A percentile compares a stretch with the other conserved stretches of the same genome.
Evolutionary conservation across 2,797 vertebrate genomes (phyloP).

Genomic region (Kryptolebias ocellatus): DNA sequence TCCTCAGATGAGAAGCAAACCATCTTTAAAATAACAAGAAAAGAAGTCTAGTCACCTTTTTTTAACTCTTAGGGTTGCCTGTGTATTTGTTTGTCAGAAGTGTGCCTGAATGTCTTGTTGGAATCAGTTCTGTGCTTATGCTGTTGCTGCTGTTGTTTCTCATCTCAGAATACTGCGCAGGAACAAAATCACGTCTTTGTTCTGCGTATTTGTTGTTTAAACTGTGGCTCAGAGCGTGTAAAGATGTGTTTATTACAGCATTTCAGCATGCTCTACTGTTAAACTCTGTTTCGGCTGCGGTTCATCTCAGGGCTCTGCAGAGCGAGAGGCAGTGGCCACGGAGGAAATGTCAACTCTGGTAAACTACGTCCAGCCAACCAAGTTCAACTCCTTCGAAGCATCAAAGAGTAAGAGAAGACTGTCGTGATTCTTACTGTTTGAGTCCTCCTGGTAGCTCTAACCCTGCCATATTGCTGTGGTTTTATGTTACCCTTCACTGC

Average conservation of each 20-base stretch:
- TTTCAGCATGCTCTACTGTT: not conserved
- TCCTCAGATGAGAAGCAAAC: too few species aligned
- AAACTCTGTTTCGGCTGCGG: not conserved
- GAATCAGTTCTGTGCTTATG: not conserved
- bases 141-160: conserved; percentile 8
- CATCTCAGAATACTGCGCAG: not conserved
- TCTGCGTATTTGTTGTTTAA: not conserved
- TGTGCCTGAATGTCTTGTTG: not conserved
- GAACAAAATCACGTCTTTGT: not conserved
- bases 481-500: not conserved
- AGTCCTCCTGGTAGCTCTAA: not conserved
- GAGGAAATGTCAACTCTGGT: conserved; percentile 99
- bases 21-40: too few species aligned
- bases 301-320: conserved; percentile 88
- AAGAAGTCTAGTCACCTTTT: too few species aligned
- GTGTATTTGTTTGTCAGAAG: not conserved
- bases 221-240: not conserved
- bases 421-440: not conserved
- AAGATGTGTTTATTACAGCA: not conserved
- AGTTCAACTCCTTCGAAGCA: conserved; percentile 95
- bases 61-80: too few species aligned
- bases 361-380: conserved; percentile 98
- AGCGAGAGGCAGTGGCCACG: conserved; percentile 93
- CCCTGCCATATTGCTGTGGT: not conserved
- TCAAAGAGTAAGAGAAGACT: conserved; percentile 92